Conservation (phyloP, 2,797 vertebrate species). For the Alca torda region DNA sequence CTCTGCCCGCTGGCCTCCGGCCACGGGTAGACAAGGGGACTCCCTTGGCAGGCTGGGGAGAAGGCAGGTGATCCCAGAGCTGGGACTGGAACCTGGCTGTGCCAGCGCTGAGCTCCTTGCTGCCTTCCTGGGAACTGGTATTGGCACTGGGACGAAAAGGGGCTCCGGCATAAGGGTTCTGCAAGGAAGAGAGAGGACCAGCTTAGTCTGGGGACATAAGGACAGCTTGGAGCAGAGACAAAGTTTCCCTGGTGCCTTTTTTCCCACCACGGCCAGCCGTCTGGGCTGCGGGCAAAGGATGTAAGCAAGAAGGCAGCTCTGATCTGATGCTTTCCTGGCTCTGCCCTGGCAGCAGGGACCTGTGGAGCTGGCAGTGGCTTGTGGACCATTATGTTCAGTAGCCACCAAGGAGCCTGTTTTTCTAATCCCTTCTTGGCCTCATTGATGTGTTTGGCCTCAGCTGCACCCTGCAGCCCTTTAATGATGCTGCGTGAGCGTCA, state of each 20-base stretch:
- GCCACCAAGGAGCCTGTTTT: background rate
- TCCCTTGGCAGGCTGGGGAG: background rate
- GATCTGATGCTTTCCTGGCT: background rate
- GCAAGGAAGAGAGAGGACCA: background rate
- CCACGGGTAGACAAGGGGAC: background rate
- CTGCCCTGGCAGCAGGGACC: background rate
- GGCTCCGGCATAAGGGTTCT: background rate
- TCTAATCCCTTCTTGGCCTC: background rate
- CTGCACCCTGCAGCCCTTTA: background rate
- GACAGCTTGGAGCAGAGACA: background rate
- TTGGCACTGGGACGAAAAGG: background rate
- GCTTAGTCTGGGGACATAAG: background rate
- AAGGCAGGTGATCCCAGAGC: background rate
- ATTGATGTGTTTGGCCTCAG: background rate
- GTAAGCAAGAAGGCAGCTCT: background rate
- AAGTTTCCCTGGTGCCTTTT: background rate
- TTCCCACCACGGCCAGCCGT: accelerated
- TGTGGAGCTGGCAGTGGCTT: background rate
- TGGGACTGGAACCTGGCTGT: background rate
- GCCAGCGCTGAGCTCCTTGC: background rate
- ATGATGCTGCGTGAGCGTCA: accelerated
- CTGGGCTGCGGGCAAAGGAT: background rate
- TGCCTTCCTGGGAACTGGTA: background rate
- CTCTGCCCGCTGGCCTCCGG: background rate
- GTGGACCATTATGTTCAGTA: background rate